Evolutionary conservation across 23 tunicate genomes (phyloP), one percentile per base, ranked within the genome.

Genomic region (Halocynthia aurantium): DNA sequence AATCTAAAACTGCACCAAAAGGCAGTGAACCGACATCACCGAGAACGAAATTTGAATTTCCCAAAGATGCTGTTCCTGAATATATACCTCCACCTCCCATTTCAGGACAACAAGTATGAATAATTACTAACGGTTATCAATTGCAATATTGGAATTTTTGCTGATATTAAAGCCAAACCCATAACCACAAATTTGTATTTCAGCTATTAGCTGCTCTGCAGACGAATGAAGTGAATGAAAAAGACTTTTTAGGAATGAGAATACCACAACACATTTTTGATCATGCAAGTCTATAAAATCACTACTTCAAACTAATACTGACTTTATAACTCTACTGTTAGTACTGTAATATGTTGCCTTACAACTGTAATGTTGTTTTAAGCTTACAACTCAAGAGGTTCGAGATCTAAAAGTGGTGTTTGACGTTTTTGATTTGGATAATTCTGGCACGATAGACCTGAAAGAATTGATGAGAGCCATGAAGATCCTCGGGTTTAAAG

Each of bases 361-460:
- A 65, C 4, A 65, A 65, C 70, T 49, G 31, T 65, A 20, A 20
- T 65, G 40, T 78, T 15, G 6, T 56, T 72, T 79, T 57, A 66
- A 85, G 90, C 77, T 91, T 51, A 91, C 97, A 19, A 85, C 87
- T 50, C 90, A 91, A 81, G 97, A 91, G 81, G 85, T 91, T 13
- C 80, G 90, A 10, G 90, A 85, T 71, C 68, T 91, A 6, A 91
- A 91, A 81, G 87, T 81, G 44, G 97, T 91, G 53, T 91, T 91
- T 69, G 97, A 91, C 72, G 90, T 86, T 7, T 91, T 91, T 91
- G 97, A 91, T 77, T 19, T 91, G 57, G 97, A 91, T 61, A 85
- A 73, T 50, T 85, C 90, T 21, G 77, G 77, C 70, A 85, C 90
- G 49, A 85, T 91, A 8, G 90, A 91, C 68, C 51, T 91, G 15